Base-by-base conservation (phyloP, 1,140 invertebrate species). In the Pseudomyrmex sp. region DNA sequence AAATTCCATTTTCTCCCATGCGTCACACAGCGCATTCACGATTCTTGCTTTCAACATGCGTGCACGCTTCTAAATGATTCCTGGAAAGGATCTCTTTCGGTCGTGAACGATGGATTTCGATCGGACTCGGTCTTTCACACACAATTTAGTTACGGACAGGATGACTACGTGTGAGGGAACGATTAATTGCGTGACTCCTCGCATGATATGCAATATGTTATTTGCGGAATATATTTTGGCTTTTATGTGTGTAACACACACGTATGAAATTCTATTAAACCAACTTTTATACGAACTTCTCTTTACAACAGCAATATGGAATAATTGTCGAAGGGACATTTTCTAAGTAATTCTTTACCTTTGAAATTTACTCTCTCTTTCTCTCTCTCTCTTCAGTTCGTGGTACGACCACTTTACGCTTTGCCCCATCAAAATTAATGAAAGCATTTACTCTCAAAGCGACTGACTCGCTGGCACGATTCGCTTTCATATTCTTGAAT, bases 1-100 rank as follows among this genome's bases (percentile, higher is more conserved):
- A 92, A 92, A 92, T 89, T 91, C 90, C 90, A 92, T 92, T 92
- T 92, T 89, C 88, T 92, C 82, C 74, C 86, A 83, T 79, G 87
- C 87, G 85, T 91, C 90, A 84, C 82, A 83, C 79, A 68, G 73
- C 84, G 68, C 82, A 80, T 83, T 86, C 87, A 79, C 82, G 86
- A 90, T 90, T 90, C 90, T 91, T 85, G 66, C 87, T 86, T 84
- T 88, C 84, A 70, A 73, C 86, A 77, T 86, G 85, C 82, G 84
- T 88, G 86, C 76, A 54, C 85, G 68, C 86, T 89, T 76, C 75
- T 85, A 91, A 91, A 91, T 91, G 86, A 83, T 83, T 80, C 9
- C 52, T 50, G 20, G 15, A 54, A 59, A 66, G 46, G 54, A 52
- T 9, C 54, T 54, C 35, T 35, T 3, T 35, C 46, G 72, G 66